Base-by-base conservation (phyloP, 2,113 vertebrate genomes). In the Atherinomorus stipes region DNA sequence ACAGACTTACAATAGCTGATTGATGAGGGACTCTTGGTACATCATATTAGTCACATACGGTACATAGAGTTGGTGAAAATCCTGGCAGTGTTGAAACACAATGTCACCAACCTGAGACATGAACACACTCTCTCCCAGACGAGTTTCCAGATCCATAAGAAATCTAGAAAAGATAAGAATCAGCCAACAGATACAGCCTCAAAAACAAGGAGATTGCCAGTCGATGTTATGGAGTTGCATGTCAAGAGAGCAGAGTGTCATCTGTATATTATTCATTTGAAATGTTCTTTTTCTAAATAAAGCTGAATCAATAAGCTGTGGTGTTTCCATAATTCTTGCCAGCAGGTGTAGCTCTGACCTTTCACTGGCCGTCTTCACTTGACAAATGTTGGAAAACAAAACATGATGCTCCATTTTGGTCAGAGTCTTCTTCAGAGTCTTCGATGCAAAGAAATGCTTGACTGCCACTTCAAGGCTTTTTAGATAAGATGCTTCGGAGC, bases 41-140 rank as follows among this genome's bases (percentile, higher is more conserved):
- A 92, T 94, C 92, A 95, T 95, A 85, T 95, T 95, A 2, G 89
- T 95, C 65, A 96, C 87, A 40, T 96, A 96, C 0, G 94, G 94
- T 59, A 94, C 89, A 21, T 95, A 95, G 57, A 92, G 92, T 1
- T 74, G 22, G 11, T 44, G 84, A 57, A 95, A 94, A 5, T 64
- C 63, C 0, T 81, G 50, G n/a, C 81, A 83, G 64, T 95, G 94
- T 18, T 61, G 67, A 13, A 95, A 87, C 7, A 95, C 83, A 8
- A 95, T 8, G 38, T 94, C 92, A 1, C 93, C 94, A 15, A 94
- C 58, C 61, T 90, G 81, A 25, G 77, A 59, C 11, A 95, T 85
- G 0, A 94, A 52, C 54, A 94, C 71, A 2, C 79, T 74, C 71
- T 92, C 80, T 16, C 86, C 90, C 64, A 95, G 85, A 13, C 82